Conservation (phyloP, 2,888 invertebrate genomes). For the Cetonia aurata region DNA sequence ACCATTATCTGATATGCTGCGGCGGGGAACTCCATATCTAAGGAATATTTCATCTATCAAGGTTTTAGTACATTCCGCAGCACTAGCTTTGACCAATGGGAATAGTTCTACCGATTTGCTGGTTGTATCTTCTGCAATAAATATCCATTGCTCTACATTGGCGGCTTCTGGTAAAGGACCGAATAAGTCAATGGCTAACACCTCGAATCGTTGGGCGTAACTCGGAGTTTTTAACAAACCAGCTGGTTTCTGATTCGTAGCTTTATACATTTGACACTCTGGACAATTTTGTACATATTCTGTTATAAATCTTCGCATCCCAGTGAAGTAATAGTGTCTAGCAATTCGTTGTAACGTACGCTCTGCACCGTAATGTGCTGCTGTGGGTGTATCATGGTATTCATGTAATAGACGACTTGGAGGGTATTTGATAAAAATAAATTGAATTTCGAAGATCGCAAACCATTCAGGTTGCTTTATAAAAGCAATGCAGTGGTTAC, state of each 20-base stretch:
- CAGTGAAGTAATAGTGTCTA: no score
- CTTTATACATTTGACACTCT: no score
- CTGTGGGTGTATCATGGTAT: no score
- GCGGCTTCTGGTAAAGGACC: no score
- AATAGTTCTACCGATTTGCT: slow-evolving; percentile 53
- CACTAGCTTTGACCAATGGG: no score
- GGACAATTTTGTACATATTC: slow-evolving; percentile 44
- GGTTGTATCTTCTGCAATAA: slow-evolving; percentile 36
- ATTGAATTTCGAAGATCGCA: no score
- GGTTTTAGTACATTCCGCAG: no score
- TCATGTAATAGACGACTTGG: no score
- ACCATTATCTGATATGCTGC: slow-evolving; percentile 53
- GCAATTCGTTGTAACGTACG: slow-evolving; percentile 40
- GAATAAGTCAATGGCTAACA: slow-evolving; percentile 40
- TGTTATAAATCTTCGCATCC: no score
- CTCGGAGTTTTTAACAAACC: slow-evolving; percentile 54
- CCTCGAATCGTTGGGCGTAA: slow-evolving; percentile 53
- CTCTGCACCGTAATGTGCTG: slow-evolving; percentile 48
- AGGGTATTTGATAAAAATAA: no score
- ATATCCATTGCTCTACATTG: slow-evolving; percentile 48
- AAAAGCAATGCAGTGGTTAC: no score
- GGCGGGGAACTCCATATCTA: slow-evolving; percentile 57
- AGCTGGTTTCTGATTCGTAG: slow-evolving; percentile 51
- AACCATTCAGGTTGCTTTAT: no score
- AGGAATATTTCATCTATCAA: slow-evolving; percentile 59